Conservation (phyloP, 1,140 invertebrate genomes). For the fruit fly (Drosophila melanogaster) region DNA sequence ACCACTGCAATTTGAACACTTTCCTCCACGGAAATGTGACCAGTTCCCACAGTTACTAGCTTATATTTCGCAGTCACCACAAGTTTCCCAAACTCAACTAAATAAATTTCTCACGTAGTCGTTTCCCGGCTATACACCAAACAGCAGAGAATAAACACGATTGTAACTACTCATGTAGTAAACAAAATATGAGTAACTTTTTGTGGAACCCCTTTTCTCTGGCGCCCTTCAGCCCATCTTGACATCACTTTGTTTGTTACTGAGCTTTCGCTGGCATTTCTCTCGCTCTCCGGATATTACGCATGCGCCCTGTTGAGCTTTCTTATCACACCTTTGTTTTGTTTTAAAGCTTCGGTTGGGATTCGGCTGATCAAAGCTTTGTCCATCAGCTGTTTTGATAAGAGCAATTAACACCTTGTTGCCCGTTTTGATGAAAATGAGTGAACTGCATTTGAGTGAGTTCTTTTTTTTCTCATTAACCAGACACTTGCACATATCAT, state of each 20-base stretch:
- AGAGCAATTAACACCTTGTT: constrained; percentile 63
- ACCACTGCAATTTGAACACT: constrained; percentile 3
- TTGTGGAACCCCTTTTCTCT: constrained; percentile 4
- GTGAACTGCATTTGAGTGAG: neutral
- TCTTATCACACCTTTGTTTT: constrained; percentile 60
- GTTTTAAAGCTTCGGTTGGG: constrained; percentile 16
- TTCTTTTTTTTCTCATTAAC: no score
- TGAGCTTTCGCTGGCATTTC: constrained; percentile 23
- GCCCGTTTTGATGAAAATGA: constrained; percentile 13
- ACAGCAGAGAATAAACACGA: constrained; percentile 1
- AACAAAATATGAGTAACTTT: constrained; percentile 51
- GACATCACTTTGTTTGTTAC: constrained; percentile 32
- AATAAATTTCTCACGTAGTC: constrained; percentile 27
- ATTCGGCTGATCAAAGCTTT: constrained; percentile 33
- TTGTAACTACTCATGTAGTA: constrained; percentile 40
- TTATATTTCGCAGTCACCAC: constrained; percentile 21
- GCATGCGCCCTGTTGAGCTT: constrained; percentile 66
- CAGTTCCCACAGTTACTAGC: constrained; percentile 27
- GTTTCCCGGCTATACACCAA: constrained; percentile 14
- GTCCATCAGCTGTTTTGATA: constrained; percentile 64
- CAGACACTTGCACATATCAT: neutral
- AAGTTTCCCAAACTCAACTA: constrained; percentile 15
- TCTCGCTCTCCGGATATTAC: constrained; percentile 32
- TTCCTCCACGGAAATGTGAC: constrained; percentile 18
- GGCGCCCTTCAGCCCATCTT: neutral